These are phyloP conservation scores for Hemichromis elongatus DNA, from an alignment of 2,113 vertebrate species.

Conservation along the genomic window DNA sequence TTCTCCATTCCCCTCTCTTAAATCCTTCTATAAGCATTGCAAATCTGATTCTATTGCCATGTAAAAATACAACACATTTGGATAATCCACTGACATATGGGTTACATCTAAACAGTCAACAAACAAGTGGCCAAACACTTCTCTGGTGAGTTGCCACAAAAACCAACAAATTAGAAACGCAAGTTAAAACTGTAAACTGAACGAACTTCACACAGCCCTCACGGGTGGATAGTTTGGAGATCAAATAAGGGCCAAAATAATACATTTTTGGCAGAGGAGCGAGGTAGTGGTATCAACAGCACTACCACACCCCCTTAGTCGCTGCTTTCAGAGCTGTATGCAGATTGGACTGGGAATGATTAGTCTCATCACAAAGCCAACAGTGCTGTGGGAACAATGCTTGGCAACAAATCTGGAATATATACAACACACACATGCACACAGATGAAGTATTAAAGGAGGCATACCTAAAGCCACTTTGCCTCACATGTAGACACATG, in stretches of 20 bases:
- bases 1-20: background rate
- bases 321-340: conserved; percentile 35
- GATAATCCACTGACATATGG: conserved; percentile 4
- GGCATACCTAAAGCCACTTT: background rate
- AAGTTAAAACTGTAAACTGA: background rate
- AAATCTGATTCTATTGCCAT: background rate
- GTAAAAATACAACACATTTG: background rate
- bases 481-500: background rate
- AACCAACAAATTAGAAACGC: background rate
- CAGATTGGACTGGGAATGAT: conserved; percentile 56
- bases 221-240: background rate
- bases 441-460: background rate
- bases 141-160: background rate
- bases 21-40: background rate
- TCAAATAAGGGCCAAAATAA: background rate
- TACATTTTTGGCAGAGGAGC: conserved; percentile 19
- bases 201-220: background rate
- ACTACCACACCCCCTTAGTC: conserved; percentile 63
- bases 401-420: conserved; percentile 41
- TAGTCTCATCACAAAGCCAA: conserved; percentile 47
- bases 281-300: conserved; percentile 51
- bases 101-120: conserved; percentile 27
- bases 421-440: background rate
- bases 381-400: conserved; percentile 42
- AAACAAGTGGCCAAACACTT: conserved; percentile 10